Conservation (phyloP, 2,113 vertebrate species). For the Lophochroa leadbeateri region DNA sequence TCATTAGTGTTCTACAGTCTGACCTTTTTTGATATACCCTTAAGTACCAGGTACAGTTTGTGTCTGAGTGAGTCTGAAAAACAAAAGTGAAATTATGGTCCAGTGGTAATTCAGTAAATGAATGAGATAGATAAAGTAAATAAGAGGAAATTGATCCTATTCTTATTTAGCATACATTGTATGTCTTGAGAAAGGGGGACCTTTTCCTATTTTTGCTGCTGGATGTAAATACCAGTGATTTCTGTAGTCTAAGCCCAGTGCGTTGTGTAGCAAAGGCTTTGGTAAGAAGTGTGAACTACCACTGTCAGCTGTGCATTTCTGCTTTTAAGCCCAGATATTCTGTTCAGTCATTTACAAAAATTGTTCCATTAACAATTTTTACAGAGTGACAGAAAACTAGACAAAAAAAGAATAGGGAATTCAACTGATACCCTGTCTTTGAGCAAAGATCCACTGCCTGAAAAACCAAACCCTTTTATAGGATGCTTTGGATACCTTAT, state of each 20-base stretch:
- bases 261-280: background rate
- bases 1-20: background rate
- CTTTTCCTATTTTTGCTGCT: background rate
- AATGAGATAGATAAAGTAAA: background rate
- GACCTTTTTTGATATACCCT: background rate
- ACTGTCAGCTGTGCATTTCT: background rate
- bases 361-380: background rate
- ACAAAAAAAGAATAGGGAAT: background rate
- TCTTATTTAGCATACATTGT: background rate
- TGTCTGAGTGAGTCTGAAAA: background rate
- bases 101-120: background rate
- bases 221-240: background rate
- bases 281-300: background rate
- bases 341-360: background rate
- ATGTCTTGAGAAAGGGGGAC: background rate
- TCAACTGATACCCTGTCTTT: background rate
- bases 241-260: background rate
- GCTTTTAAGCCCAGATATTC: background rate
- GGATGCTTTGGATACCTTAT: background rate
- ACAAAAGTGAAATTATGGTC: background rate
- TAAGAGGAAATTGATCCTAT: background rate
- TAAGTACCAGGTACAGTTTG: background rate
- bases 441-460: background rate
- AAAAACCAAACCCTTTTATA: background rate
- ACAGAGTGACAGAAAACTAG: background rate